Conservation (phyloP, 2,797 vertebrate genomes). For the Choloepus didactylus region DNA sequence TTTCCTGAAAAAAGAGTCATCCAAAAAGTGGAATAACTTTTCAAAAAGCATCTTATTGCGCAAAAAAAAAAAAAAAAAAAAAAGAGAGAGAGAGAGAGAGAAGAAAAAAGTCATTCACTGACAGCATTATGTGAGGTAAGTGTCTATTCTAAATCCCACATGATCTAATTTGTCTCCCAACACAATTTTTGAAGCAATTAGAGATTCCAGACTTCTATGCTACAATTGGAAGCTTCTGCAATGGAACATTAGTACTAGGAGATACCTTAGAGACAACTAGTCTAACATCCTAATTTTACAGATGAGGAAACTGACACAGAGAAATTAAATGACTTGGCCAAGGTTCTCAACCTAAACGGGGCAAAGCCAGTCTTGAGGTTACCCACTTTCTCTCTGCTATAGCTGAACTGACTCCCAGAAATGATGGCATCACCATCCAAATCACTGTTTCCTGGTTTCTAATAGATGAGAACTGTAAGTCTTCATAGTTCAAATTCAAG, state of each 20-base stretch:
- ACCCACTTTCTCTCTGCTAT: neutral
- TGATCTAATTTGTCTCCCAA: slow-evolving; percentile 1
- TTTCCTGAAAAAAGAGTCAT: neutral
- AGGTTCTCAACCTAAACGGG: neutral
- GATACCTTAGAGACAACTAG: neutral
- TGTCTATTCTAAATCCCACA: neutral
- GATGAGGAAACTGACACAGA: slow-evolving; percentile 20
- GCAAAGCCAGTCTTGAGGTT: neutral
- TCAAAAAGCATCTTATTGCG: neutral
- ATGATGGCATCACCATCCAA: neutral
- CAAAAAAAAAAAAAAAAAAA: neutral
- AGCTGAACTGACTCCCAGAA: neutral
- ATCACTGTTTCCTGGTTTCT: neutral
- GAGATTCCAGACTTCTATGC: neutral
- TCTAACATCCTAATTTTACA: slow-evolving; percentile 56
- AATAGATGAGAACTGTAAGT: neutral
- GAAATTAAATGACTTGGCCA: neutral
- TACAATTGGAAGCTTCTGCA: neutral
- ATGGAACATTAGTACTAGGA: neutral
- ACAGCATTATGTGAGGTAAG: neutral
- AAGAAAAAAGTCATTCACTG: neutral
- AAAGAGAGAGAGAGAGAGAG: too few relatives aligned
- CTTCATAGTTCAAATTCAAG: neutral
- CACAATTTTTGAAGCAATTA: slow-evolving; percentile 15
- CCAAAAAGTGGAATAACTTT: neutral